Percentiles rank a stretch among this genome's conserved stretches.
These are phyloP conservation scores for Tromatobia lineatoria DNA, from an alignment of 2,888 invertebrate species.

Conservation along the genomic window DNA sequence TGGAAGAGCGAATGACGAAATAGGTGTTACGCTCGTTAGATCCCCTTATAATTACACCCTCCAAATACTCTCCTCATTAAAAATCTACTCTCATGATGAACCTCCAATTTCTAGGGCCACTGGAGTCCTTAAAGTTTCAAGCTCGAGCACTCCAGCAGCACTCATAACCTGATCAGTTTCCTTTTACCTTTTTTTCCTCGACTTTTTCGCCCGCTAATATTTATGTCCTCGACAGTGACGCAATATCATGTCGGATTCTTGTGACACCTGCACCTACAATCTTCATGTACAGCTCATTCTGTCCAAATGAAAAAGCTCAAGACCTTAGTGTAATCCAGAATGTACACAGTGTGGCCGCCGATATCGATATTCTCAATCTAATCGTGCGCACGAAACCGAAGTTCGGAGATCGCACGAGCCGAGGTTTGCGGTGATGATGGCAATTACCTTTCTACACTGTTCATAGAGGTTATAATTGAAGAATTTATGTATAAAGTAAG, in stretches of 20 bases:
- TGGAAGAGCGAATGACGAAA: slow-evolving; percentile 3
- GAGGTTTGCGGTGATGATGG: too few species aligned
- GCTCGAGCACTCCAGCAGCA: slow-evolving; percentile 15
- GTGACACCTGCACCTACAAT: neutral
- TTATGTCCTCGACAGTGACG: neutral
- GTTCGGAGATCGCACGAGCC: slow-evolving; percentile 22
- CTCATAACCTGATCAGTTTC: neutral
- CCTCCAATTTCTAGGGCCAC: slow-evolving; percentile 33
- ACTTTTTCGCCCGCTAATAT: slow-evolving; percentile 1
- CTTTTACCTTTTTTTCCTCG: neutral
- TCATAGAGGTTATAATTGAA: too few species aligned
- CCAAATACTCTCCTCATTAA: slow-evolving; percentile 35
- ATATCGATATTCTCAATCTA: slow-evolving; percentile 9
- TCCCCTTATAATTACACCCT: slow-evolving; percentile 25
- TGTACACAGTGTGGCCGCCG: neutral
- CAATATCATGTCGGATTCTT: neutral
- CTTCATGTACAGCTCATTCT: neutral
- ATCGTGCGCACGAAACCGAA: slow-evolving; percentile 18
- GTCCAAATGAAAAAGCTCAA: neutral
- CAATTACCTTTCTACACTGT: too few species aligned
- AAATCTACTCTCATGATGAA: slow-evolving; percentile 43
- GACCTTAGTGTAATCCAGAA: neutral
- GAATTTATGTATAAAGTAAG: too few species aligned
- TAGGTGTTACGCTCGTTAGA: neutral
- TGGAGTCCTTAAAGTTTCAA: slow-evolving; percentile 32